These are phyloP conservation scores for Oligia latruncula DNA, from an alignment of 2,888 invertebrate genomes.

Conservation along the genomic window DNA sequence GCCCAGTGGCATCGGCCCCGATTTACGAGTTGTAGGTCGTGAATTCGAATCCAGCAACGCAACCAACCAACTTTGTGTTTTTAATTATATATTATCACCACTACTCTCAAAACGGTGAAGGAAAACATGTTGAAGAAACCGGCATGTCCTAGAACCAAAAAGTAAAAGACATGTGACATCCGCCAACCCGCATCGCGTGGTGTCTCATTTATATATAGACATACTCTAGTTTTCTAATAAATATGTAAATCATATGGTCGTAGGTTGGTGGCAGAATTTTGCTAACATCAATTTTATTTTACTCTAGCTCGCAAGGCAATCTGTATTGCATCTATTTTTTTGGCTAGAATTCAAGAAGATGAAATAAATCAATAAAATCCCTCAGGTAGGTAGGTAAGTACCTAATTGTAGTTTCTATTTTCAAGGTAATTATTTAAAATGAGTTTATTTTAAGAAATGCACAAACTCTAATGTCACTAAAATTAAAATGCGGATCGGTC, in stretches of 20 bases:
- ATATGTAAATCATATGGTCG: slow-evolving; percentile 8
- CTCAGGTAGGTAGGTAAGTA: neutral
- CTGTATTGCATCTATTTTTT: neutral
- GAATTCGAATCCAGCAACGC: neutral
- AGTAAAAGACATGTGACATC: neutral
- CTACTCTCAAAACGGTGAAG: neutral
- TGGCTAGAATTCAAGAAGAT: neutral
- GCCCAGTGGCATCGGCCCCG: neutral
- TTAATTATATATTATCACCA: neutral
- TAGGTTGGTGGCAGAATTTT: neutral
- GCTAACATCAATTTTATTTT: neutral
- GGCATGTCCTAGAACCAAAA: neutral
- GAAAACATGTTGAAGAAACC: neutral
- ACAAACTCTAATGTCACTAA: neutral
- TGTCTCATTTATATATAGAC: slow-evolving; percentile 1
- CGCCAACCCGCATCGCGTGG: neutral
- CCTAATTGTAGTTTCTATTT: neutral
- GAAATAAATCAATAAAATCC: neutral
- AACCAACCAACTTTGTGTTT: neutral
- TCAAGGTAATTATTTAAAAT: neutral
- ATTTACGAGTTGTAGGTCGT: neutral
- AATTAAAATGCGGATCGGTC: neutral
- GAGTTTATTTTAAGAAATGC: neutral
- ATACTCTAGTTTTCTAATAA: neutral
- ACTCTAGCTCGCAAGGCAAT: neutral